Conservation (phyloP, 2,113 vertebrate species). For the Scortum barcoo region DNA sequence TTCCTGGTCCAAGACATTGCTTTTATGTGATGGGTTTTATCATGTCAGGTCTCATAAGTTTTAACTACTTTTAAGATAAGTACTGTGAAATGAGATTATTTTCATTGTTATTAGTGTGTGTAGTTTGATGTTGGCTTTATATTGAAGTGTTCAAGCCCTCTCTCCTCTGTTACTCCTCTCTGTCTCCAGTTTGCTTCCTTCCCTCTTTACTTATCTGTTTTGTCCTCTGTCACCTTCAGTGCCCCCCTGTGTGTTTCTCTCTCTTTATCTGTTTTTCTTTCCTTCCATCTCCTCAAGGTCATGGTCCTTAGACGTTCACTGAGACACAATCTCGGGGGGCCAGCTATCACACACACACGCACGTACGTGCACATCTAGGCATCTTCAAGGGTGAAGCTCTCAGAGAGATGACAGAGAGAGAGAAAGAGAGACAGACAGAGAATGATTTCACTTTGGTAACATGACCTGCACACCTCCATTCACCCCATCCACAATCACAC, state of each 20-base stretch:
- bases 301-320: constrained; percentile 64
- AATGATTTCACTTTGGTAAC: constrained; percentile 43
- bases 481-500: constrained; percentile 11
- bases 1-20: not conserved
- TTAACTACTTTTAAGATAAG: not conserved
- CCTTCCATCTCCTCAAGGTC: constrained; percentile 73
- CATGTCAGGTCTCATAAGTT: no score
- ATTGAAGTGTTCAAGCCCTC: not conserved
- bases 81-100: not conserved
- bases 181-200: constrained; percentile 17
- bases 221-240: constrained; percentile 54
- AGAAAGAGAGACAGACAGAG: constrained; percentile 18
- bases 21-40: no score
- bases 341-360: constrained; percentile 20
- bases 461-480: constrained; percentile 37
- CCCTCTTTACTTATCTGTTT: constrained; percentile 37
- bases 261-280: constrained; percentile 54
- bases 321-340: constrained; percentile 56
- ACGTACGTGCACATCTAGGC: not conserved
- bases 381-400: constrained; percentile 37
- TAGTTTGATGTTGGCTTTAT: not conserved
- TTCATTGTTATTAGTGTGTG: not conserved
- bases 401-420: constrained; percentile 24
- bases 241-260: constrained; percentile 54
- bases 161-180: not conserved